A percentile compares a stretch with the other conserved stretches of the same genome.
These are phyloP conservation scores for Cryptops parisi DNA, from an alignment of 2,888 invertebrate species.

Conservation along the genomic window DNA sequence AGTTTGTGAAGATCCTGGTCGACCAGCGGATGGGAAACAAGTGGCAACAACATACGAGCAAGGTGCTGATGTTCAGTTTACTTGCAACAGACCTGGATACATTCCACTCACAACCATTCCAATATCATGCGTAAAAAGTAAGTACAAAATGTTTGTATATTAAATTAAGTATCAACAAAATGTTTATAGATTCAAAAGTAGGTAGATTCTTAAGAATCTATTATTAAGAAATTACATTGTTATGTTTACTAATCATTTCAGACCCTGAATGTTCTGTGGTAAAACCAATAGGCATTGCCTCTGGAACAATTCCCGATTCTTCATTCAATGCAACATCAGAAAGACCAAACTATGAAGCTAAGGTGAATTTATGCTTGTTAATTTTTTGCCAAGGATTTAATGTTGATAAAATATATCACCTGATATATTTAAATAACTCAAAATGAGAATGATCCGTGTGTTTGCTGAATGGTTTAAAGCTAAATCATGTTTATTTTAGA, in stretches of 20 bases:
- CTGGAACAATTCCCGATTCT: slow-evolving; percentile 82
- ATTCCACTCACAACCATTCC: slow-evolving; percentile 81
- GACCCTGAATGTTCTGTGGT: slow-evolving; percentile 91
- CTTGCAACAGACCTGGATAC: slow-evolving; percentile 80
- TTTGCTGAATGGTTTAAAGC: background rate
- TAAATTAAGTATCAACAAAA: background rate
- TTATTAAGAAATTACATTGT: background rate
- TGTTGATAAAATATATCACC: no score
- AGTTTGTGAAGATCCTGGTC: slow-evolving; percentile 88
- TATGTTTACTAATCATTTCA: slow-evolving; percentile 14
- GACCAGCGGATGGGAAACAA: slow-evolving; percentile 83
- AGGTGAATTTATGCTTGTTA: slow-evolving; percentile 17
- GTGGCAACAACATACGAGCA: slow-evolving; percentile 47
- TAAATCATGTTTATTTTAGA: slow-evolving; percentile 28
- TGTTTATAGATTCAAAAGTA: background rate
- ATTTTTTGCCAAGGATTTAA: no score
- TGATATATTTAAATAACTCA: no score
- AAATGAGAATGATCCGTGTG: background rate
- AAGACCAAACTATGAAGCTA: slow-evolving; percentile 35
- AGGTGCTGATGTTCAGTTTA: slow-evolving; percentile 78
- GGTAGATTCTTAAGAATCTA: background rate
- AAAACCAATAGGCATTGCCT: slow-evolving; percentile 74
- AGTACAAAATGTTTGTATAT: slow-evolving; percentile 9
- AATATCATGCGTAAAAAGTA: slow-evolving; percentile 61
- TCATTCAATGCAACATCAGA: slow-evolving; percentile 92